Evolutionary conservation across 1,140 invertebrate genomes (phyloP).

Genomic region (Catajapyx aquilonaris): DNA sequence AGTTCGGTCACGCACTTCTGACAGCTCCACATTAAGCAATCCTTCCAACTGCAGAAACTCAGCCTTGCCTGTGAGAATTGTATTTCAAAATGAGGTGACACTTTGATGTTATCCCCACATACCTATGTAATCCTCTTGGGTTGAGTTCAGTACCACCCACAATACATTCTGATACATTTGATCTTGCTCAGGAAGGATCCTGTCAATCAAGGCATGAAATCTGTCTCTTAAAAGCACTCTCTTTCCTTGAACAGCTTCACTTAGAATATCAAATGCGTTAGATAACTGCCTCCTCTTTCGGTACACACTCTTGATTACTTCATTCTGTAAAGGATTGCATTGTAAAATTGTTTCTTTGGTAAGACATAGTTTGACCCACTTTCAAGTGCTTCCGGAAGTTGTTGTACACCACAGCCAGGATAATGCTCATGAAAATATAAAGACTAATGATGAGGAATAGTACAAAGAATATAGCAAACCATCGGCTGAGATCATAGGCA

Average conservation of each 20-base stretch:
- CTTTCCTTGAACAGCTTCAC: slow-evolving; percentile 12
- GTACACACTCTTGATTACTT: slow-evolving; percentile 21
- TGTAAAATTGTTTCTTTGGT: too few species aligned
- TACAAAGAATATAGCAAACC: slow-evolving; percentile 27
- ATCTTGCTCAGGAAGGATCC: slow-evolving; percentile 18
- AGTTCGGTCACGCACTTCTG: slow-evolving; percentile 22
- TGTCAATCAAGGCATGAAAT: slow-evolving; percentile 20
- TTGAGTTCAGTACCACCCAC: slow-evolving; percentile 22
- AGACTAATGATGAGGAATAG: slow-evolving; percentile 25
- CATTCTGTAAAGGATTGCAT: slow-evolving; percentile 24
- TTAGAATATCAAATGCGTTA: slow-evolving; percentile 23
- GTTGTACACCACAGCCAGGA: slow-evolving; percentile 30
- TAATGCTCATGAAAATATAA: slow-evolving; percentile 32
- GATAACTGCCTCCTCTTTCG: slow-evolving; percentile 21
- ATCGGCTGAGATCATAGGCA: slow-evolving; percentile 20
- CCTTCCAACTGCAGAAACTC: slow-evolving; percentile 26
- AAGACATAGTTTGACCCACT: too few species aligned
- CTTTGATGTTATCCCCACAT: slow-evolving; percentile 5
- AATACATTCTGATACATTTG: slow-evolving; percentile 20
- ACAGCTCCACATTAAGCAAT: slow-evolving; percentile 24
- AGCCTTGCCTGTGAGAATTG: slow-evolving; percentile 15
- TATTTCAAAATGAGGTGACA: slow-evolving; percentile 10
- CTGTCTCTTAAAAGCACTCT: slow-evolving; percentile 16
- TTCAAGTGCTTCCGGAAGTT: slow-evolving; percentile 30
- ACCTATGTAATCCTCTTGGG: slow-evolving; percentile 19